Evolutionary conservation across 1,140 invertebrate genomes (phyloP), one percentile per base, ranked within the genome.

Genomic region (Hylaeus anthracinus): DNA sequence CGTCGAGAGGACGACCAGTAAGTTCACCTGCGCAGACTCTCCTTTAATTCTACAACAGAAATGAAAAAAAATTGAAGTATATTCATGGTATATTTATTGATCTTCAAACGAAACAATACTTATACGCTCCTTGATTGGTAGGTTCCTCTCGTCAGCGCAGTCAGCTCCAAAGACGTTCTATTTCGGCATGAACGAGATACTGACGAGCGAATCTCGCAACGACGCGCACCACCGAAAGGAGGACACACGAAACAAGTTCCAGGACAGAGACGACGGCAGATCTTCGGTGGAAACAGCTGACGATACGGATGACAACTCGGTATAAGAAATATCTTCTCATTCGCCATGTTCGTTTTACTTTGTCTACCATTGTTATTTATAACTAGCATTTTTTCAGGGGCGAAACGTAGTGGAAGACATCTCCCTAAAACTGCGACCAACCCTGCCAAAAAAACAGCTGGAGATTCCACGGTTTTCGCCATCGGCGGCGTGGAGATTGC

Each of bases 381-480:
- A 26, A 26, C 26, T 26, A 26, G 26, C 26, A 26, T 26, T 73
- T 26, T 77, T 84, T 72, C 55, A 90, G 90, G 73, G 56, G 1
- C 88, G 86, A 64, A 90, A 67, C 64, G 88, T 84, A 2, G 92
- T 91, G 0, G 92, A 95, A 48, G 95, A 95, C 43, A 96, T 97
- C 69, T 95, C 95, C 41, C 91, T 97, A 63, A 95, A 96, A 58
- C 90, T 97, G 74, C 94, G 97, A 1, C 97, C 97, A 3, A 97
- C 96, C 0, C 88, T 97, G 74, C 97, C 97, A 1, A 96, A 96
- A 84, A 96, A 97, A 85, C 95, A 96, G 86, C 93, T 95, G 14
- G 95, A 96, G 75, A 95, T 97, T 39, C 96, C 97, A 0, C 92
- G 96, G 79, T 97, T 98, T 92, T 97, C 96, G 15, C 97, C 97